Conservation (phyloP, 2,888 invertebrate species). For the Chrysolina americana region DNA sequence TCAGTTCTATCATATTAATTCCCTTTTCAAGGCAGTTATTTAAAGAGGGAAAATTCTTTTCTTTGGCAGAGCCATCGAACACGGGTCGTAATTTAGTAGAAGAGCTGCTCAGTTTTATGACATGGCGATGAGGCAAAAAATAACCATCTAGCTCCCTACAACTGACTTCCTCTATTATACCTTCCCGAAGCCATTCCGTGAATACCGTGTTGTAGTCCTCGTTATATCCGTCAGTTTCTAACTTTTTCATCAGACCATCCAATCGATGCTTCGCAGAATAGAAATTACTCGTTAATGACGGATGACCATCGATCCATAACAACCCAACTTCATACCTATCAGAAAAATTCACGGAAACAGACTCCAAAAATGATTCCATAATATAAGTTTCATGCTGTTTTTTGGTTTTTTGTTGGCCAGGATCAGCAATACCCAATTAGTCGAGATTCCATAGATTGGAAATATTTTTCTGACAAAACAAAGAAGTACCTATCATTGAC, state of each 20-base stretch:
- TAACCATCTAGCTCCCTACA: not conserved
- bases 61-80: constrained; percentile 21
- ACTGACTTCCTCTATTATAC: not conserved
- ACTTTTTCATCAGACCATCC: constrained; percentile 19
- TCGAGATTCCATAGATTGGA: constrained; percentile 13
- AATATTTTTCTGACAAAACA: constrained; percentile 14
- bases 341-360: constrained; percentile 7
- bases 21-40: constrained; percentile 15
- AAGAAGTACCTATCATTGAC: constrained; percentile 5
- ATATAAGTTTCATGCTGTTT: not conserved
- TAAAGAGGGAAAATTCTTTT: not conserved
- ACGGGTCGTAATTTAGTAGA: constrained; percentile 6
- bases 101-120: constrained; percentile 3
- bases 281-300: constrained; percentile 53
- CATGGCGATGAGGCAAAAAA: constrained; percentile 15
- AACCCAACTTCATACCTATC: constrained; percentile 56
- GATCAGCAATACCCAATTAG: constrained; percentile 1
- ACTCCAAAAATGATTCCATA: not conserved
- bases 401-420: not conserved
- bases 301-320: constrained; percentile 59
- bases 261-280: not conserved
- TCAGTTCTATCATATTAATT: not conserved
- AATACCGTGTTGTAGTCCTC: constrained; percentile 10
- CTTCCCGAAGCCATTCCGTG: constrained; percentile 2
- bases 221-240: constrained; percentile 2